Conservation (phyloP, 1,140 invertebrate species). For the Saccostrea glomerata region DNA sequence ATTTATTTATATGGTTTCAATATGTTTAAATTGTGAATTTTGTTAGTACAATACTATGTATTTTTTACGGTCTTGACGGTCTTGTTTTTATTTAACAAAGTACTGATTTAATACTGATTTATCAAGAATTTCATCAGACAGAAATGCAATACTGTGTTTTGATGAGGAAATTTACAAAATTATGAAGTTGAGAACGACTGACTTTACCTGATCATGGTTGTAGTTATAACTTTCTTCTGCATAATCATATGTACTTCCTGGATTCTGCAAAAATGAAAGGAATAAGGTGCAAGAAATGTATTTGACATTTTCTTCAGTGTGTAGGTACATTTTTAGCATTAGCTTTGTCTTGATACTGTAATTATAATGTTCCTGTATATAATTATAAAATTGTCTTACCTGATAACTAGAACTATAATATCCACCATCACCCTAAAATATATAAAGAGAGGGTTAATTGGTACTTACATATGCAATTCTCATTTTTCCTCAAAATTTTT, state of each 20-base stretch:
- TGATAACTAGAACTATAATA: conserved; percentile 18
- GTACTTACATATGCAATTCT: background rate
- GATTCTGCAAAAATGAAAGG: background rate
- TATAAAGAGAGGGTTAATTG: background rate
- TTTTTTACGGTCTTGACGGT: too few relatives aligned
- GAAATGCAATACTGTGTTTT: too few relatives aligned
- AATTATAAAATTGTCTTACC: background rate
- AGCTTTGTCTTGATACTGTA: too few relatives aligned
- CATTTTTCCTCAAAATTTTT: background rate
- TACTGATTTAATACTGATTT: too few relatives aligned
- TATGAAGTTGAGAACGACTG: too few relatives aligned
- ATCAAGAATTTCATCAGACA: too few relatives aligned
- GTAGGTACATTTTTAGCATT: background rate
- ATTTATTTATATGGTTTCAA: background rate
- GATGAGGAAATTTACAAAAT: too few relatives aligned
- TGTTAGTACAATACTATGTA: background rate
- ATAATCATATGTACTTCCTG: background rate
- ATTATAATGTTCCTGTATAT: too few relatives aligned
- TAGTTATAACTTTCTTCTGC: background rate
- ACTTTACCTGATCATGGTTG: background rate
- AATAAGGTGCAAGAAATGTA: background rate
- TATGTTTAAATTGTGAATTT: background rate
- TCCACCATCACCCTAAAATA: background rate
- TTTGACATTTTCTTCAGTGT: background rate
- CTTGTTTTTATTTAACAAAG: too few relatives aligned